Base-by-base conservation (phyloP, 2,797 vertebrate species). In the Xerus rutilus region DNA sequence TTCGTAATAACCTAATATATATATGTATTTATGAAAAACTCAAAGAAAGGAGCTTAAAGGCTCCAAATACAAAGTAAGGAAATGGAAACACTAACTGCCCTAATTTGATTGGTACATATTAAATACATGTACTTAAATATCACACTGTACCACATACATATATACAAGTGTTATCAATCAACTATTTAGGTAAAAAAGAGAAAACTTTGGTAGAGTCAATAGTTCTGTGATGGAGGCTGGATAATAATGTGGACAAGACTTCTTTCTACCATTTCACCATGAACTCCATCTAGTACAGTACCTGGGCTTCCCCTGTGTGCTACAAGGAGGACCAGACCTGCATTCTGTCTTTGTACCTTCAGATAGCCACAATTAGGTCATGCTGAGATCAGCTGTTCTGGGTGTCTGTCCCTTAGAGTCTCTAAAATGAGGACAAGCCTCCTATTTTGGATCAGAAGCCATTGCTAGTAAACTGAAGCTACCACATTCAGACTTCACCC, bases 261-360 rank as follows among this genome's bases (percentile, higher is more conserved):
- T 99, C 98, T 39, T 99, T 99, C 97, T 99, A 98, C 0, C 98
- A 98, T 47, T 99, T 99, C 97, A 98, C 98, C 0, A 98, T 98
- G 62, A 99, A 99, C 95, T 98, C 99, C 1, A 18, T 35, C 0
- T 92, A 87, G 32, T 98, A 98, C 0, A 7, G 88, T 7, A 77
- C 14, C 98, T 97, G 0, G 98, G 98, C 45, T 99, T 99, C 97
- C 96, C 93, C 18, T 77, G 52, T 0, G 43, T 98, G 39, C 98
- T 99, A 10, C 97, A 98, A 92, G 98, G 4, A 0, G 98, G 4
- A 0, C 96, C 98, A 98, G 97, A 97, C 7, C 67, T 98, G 20
- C 95, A 67, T n/a, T 99, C 98, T 89, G 96, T 99, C 97, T 99
- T 99, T 93, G 98, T 99, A 84, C 98, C 99, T 3, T 97, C 98